Base-by-base conservation (phyloP, 2,888 invertebrate genomes). In the Thereva unica region DNA sequence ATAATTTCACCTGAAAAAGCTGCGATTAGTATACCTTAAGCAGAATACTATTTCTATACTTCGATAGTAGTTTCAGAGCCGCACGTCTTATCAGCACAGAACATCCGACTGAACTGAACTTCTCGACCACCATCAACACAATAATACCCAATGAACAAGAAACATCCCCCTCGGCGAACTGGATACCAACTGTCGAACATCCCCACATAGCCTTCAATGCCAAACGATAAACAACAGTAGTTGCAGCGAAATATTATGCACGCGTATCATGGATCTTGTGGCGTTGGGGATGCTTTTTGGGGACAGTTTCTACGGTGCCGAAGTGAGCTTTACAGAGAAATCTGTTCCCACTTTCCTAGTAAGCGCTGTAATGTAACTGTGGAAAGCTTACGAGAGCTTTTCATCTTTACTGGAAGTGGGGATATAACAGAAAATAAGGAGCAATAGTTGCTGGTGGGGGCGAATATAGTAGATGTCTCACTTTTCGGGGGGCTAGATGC, bases 41-140 rank as follows among this genome's bases (percentile, higher is more conserved):
- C 23, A 23, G 23, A 23, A 23, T 23, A 23, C 2, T 23, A 23
- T 23, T 23, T 23, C 23, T 23, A 23, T 23, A n/a, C 7, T 8
- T 12, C 37, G 42, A 47, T 2, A 12, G 10, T 56, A 44, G 37
- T 35, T 42, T 23, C 35, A 8, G 23, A 45, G n/a, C 10, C 38
- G 10, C 45, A 59, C 57, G 57, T 59, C 57, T 59, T 59, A 59
- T 59, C 57, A 59, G 47, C 37, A 47, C 47, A 45, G 47, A 59
- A 59, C 35, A 37, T 59, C 47, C 57, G 57, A 47, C 57, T 47
- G 34, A 37, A 59, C 57, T 59, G 57, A 59, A 59, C 41, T 9
- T n/a, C 37, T 59, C 34, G 12, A 12, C 45, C 37, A 38, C 37
- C 37, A 23, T 35, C 47, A 59, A 34, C 47, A 59, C 37, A 47